These are phyloP conservation scores for Sminthurinus aureus DNA, from an alignment of 2,888 invertebrate species.

Conservation along the genomic window DNA sequence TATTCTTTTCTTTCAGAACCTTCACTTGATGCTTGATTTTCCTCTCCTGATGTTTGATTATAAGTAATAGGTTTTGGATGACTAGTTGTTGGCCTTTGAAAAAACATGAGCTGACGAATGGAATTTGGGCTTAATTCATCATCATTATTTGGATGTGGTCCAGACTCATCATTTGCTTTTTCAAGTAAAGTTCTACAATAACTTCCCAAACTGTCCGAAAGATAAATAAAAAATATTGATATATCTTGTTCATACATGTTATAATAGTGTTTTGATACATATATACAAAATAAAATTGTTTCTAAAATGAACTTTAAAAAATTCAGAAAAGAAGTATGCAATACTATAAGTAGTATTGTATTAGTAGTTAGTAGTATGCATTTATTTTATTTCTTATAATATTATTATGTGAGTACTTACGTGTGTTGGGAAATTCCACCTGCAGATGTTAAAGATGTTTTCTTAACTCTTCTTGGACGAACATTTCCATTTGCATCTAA, in stretches of 20 bases:
- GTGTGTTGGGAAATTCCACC: no score
- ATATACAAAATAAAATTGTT: no score
- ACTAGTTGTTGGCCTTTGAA: no score
- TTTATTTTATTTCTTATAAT: no score
- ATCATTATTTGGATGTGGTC: not conserved
- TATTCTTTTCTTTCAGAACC: not conserved
- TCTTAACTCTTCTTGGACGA: not conserved
- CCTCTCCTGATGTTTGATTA: not conserved
- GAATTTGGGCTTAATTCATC: conserved; percentile 37
- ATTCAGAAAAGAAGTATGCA: not conserved
- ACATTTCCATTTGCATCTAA: conserved; percentile 8
- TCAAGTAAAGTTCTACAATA: conserved; percentile 24
- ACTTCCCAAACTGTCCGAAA: conserved; percentile 23
- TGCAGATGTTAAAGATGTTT: not conserved
- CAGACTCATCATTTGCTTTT: conserved; percentile 9
- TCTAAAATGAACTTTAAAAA: not conserved
- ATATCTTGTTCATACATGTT: not conserved
- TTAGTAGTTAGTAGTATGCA: not conserved
- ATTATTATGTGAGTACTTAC: no score
- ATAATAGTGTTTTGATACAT: not conserved
- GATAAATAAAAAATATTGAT: no score
- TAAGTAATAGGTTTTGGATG: not conserved
- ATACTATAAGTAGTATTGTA: not conserved
- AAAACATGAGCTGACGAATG: conserved; percentile 29
- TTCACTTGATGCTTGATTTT: conserved; percentile 1